phyloP scores from a whole-genome alignment of 2,113 vertebrate genomes.

The Aramus guarauna region DNA sequence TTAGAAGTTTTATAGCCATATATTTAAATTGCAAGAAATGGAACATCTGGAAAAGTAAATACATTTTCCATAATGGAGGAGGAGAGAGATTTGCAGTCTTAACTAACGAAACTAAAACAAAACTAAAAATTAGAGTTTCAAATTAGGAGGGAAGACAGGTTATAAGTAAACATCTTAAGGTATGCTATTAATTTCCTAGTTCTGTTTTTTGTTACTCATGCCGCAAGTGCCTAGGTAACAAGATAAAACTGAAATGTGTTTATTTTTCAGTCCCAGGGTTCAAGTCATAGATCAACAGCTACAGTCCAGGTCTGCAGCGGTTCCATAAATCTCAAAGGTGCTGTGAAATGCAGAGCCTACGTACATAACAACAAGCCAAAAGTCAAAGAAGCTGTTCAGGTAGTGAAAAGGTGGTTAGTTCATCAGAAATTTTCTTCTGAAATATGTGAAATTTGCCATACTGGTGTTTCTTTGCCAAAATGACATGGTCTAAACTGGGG shows the following conservation, averaged over 20 bases:
- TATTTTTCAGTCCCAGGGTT: constrained; percentile 63
- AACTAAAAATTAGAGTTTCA: accelerated
- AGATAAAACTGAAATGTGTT: neutral
- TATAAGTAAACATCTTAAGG: neutral
- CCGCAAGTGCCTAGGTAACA: neutral
- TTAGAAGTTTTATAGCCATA: neutral
- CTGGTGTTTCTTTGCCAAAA: neutral
- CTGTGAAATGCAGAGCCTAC: constrained; percentile 86
- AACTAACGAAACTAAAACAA: neutral
- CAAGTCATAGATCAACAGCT: constrained; percentile 70
- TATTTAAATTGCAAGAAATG: neutral
- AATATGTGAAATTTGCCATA: accelerated
- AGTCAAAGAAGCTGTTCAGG: constrained; percentile 86
- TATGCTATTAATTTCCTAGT: neutral
- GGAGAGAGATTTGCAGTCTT: neutral
- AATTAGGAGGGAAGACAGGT: neutral
- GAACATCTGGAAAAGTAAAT: neutral
- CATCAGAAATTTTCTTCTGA: neutral
- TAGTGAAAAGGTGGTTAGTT: constrained; percentile 29
- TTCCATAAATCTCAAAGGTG: constrained; percentile 80
- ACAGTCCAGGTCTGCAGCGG: constrained; percentile 81
- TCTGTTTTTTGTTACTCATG: neutral
- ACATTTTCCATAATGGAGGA: neutral
- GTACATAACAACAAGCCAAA: constrained; percentile 88
- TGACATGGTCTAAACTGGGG: neutral